Evolutionary conservation across 2,113 vertebrate genomes (phyloP).

Genomic region (Mesembrinibis cayennensis): DNA sequence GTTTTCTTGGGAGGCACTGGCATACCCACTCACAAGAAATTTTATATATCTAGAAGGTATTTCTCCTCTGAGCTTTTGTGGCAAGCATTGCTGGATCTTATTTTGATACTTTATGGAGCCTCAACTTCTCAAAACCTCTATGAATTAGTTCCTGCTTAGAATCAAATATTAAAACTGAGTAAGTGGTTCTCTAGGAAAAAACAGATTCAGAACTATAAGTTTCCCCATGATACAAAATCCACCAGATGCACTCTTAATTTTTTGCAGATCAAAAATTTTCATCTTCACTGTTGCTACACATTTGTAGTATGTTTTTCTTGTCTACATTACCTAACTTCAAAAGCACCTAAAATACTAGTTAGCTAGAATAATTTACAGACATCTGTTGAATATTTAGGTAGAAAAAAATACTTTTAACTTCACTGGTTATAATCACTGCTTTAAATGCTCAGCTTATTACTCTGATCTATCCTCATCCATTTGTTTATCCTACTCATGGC

Average conservation of each 20-base stretch:
- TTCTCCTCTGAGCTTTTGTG: not conserved
- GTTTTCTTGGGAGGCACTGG: not conserved
- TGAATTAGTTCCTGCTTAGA: not conserved
- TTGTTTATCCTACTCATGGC: not conserved
- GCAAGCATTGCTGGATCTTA: not conserved
- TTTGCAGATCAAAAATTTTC: not conserved
- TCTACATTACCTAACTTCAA: not conserved
- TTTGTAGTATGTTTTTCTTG: not conserved
- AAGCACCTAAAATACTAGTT: not conserved
- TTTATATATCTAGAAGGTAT: not conserved
- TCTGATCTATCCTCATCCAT: not conserved
- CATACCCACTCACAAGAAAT: not conserved
- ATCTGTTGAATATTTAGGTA: not conserved
- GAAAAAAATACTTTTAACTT: not conserved
- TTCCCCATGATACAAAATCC: not conserved
- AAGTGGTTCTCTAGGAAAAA: not conserved
- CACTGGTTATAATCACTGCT: not conserved
- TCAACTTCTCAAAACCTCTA: not conserved
- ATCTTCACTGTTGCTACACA: not conserved
- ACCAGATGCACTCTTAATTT: not conserved
- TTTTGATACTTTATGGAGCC: not conserved
- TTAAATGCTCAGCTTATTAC: not conserved
- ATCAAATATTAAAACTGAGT: not conserved
- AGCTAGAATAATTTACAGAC: not conserved
- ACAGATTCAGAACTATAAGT: not conserved